These are phyloP conservation scores for Osmoderma eremita DNA, from an alignment of 2,888 invertebrate species.

Conservation along the genomic window DNA sequence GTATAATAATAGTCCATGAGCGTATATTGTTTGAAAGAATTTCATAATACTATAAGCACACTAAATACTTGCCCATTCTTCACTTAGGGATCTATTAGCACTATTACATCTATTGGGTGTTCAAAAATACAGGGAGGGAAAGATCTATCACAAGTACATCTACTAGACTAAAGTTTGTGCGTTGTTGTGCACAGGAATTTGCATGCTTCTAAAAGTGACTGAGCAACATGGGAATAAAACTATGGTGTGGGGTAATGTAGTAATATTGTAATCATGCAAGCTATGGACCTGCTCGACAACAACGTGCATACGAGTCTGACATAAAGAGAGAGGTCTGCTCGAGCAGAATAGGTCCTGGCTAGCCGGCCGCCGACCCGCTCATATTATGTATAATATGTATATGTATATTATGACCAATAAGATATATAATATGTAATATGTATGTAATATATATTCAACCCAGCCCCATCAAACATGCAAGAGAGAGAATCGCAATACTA, in stretches of 20 bases:
- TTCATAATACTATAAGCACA: too few relatives aligned
- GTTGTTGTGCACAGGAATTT: slow-evolving; percentile 25
- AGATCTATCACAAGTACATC: slow-evolving; percentile 11
- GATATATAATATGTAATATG: slow-evolving; percentile 8
- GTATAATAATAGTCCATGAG: too few relatives aligned
- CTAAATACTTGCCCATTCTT: not conserved
- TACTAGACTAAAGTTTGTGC: slow-evolving; percentile 36
- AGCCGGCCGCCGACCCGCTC: slow-evolving; percentile 57
- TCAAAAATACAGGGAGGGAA: slow-evolving; percentile 9
- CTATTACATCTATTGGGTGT: slow-evolving; percentile 19
- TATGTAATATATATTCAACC: slow-evolving; percentile 37
- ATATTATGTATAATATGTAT: slow-evolving; percentile 28
- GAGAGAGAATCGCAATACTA: slow-evolving; percentile 56
- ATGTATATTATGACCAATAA: slow-evolving; percentile 21
- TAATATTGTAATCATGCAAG: slow-evolving; percentile 49
- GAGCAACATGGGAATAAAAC: slow-evolving; percentile 6
- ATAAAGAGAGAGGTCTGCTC: slow-evolving; percentile 42
- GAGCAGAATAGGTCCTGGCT: slow-evolving; percentile 66
- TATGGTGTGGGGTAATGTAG: slow-evolving; percentile 21
- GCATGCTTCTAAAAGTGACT: slow-evolving; percentile 23
- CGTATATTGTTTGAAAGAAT: too few relatives aligned
- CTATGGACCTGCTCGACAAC: slow-evolving; percentile 54
- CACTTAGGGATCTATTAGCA: slow-evolving; percentile 26
- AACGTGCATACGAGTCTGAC: slow-evolving; percentile 56
- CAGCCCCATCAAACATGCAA: slow-evolving; percentile 53